Percentiles rank a stretch among this genome's conserved stretches.
Evolutionary conservation across 2,888 invertebrate species (phyloP).

Genomic region (Dryocosmus kuriphilus): DNA sequence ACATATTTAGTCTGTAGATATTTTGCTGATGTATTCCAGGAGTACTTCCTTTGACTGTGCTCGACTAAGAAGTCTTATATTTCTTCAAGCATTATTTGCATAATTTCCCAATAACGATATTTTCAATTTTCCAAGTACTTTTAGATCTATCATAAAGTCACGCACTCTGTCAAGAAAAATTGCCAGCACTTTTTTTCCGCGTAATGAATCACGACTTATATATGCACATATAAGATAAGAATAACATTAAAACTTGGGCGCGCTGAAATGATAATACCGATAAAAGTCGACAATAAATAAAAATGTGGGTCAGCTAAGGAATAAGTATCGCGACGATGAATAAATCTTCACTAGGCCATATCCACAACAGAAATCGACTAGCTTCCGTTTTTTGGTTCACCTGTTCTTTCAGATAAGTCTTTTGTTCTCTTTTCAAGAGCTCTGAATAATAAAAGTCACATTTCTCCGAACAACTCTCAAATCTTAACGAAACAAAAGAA

Average conservation of each 20-base stretch:
- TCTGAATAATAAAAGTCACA: background rate
- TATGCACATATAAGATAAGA: background rate
- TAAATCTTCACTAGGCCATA: background rate
- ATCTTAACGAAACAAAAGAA: background rate
- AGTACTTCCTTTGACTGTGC: too few relatives aligned
- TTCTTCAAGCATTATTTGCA: too few relatives aligned
- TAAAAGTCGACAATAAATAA: slow-evolving; percentile 11
- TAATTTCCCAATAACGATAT: too few relatives aligned
- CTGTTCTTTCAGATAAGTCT: slow-evolving; percentile 15
- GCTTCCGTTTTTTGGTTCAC: slow-evolving; percentile 25
- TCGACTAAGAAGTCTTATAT: too few relatives aligned
- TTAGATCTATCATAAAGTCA: too few relatives aligned
- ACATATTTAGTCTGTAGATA: too few relatives aligned
- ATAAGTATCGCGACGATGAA: slow-evolving; percentile 6
- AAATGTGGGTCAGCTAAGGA: slow-evolving; percentile 11
- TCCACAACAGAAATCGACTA: background rate
- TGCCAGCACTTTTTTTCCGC: too few relatives aligned
- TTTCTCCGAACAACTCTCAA: background rate
- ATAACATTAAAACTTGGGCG: background rate
- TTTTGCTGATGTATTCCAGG: too few relatives aligned
- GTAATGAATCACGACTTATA: background rate
- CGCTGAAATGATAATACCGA: slow-evolving; percentile 3
- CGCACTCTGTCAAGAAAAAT: too few relatives aligned
- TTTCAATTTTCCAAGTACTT: too few relatives aligned
- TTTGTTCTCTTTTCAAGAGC: background rate